These are phyloP conservation scores for Channa argus DNA, from an alignment of 2,113 vertebrate genomes.

Conservation along the genomic window DNA sequence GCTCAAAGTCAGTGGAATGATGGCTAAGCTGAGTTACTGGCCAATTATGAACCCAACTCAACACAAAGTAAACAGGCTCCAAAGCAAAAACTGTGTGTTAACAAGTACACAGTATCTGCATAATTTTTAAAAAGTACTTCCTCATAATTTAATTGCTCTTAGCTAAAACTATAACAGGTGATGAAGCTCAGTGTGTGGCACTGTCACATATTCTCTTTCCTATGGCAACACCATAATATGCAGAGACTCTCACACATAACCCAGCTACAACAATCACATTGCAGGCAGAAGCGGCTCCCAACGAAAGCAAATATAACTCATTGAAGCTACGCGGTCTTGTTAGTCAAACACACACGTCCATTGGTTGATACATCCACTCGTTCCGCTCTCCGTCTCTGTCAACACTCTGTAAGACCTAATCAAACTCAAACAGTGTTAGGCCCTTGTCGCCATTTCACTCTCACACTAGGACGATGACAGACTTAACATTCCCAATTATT, in stretches of 20 bases:
- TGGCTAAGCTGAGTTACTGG: constrained; percentile 36
- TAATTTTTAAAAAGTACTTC: too few relatives aligned
- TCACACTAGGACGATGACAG: constrained; percentile 17
- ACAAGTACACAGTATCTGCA: constrained; percentile 21
- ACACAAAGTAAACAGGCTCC: constrained; percentile 32
- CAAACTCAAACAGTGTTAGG: constrained; percentile 49
- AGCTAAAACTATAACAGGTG: background rate
- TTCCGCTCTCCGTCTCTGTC: constrained; percentile 39
- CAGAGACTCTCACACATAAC: background rate
- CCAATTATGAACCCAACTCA: constrained; percentile 49
- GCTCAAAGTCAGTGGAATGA: constrained; percentile 27
- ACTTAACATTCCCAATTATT: constrained; percentile 15
- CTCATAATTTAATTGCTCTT: background rate
- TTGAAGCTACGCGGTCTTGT: constrained; percentile 25
- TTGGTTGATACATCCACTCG: constrained; percentile 36
- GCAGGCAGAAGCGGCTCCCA: constrained; percentile 27
- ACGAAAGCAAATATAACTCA: constrained; percentile 35
- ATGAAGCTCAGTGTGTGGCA: background rate
- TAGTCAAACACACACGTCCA: constrained; percentile 35
- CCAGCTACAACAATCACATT: background rate
- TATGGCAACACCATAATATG: background rate
- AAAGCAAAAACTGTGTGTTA: constrained; percentile 51
- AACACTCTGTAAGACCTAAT: constrained; percentile 46
- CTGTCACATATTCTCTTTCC: constrained; percentile 10
- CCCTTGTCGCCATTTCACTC: constrained; percentile 28